phyloP scores from a whole-genome alignment of 2,797 vertebrate species.

The Amphiprion clarkii region DNA sequence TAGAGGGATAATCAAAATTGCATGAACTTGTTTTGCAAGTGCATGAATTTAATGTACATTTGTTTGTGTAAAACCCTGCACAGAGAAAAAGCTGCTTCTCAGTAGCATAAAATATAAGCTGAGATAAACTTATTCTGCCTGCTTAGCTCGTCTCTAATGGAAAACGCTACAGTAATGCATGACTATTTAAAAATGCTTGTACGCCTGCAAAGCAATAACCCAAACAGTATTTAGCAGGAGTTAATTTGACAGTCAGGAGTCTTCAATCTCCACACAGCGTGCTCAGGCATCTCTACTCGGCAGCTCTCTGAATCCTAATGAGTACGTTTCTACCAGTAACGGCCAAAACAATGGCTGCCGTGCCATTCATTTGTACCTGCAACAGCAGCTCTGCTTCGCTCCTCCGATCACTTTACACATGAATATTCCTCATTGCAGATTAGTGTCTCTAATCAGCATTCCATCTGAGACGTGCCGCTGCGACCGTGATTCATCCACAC shows the following conservation, averaged over 20 bases:
- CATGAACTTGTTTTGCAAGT: no score
- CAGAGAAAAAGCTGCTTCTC: neutral
- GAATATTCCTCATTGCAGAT: constrained; percentile 73
- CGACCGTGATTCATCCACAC: constrained; percentile 44
- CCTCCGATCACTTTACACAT: constrained; percentile 58
- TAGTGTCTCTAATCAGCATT: constrained; percentile 63
- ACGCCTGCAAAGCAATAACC: constrained; percentile 56
- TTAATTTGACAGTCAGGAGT: constrained; percentile 76
- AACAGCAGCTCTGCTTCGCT: constrained; percentile 53
- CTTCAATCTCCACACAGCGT: constrained; percentile 60
- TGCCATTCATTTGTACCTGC: constrained; percentile 60
- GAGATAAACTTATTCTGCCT: constrained; percentile 19
- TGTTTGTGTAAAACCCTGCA: no score
- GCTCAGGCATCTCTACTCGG: constrained; percentile 63
- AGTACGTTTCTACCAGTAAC: constrained; percentile 51
- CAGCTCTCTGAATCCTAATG: constrained; percentile 70
- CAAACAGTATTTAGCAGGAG: constrained; percentile 71
- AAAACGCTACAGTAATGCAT: constrained; percentile 31
- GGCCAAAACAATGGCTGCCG: constrained; percentile 62
- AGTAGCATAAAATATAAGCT: neutral
- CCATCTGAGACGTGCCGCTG: constrained; percentile 43
- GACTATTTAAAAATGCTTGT: constrained; percentile 45
- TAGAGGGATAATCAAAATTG: no score
- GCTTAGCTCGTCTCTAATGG: constrained; percentile 31
- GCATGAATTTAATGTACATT: no score